Conservation (phyloP, 2,797 vertebrate genomes). For the Schizopygopsis pylzovi region DNA sequence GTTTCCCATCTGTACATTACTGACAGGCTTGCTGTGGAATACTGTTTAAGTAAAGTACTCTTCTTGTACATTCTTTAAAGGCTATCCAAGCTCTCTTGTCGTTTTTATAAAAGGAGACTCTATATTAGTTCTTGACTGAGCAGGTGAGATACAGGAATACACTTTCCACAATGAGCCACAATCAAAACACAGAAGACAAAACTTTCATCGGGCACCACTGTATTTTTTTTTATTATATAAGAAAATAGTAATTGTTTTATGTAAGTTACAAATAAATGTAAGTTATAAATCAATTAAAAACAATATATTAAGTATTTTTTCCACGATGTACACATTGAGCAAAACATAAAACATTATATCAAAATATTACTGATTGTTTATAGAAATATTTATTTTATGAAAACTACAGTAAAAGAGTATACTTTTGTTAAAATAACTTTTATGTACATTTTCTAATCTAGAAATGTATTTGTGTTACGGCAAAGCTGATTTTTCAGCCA, state of each 20-base stretch:
- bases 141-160: background rate
- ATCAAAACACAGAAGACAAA: background rate
- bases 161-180: background rate
- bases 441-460: too few species aligned
- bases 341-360: background rate
- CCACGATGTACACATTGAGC: background rate
- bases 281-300: background rate
- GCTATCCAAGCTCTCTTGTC: background rate
- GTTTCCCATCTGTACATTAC: constrained; percentile 29
- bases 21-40: constrained; percentile 14
- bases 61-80: background rate
- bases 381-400: background rate
- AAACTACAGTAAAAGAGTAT: background rate
- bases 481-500: background rate
- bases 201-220: background rate
- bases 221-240: background rate
- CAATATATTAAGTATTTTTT: background rate
- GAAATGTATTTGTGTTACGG: too few species aligned
- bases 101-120: background rate
- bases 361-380: background rate
- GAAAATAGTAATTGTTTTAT: background rate
- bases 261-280: background rate
- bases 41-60: background rate
- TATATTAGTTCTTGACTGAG: background rate
- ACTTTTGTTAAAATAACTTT: background rate